Evolutionary conservation across 2,888 invertebrate genomes (phyloP).

Genomic region (Caenorhabditis sp.): DNA sequence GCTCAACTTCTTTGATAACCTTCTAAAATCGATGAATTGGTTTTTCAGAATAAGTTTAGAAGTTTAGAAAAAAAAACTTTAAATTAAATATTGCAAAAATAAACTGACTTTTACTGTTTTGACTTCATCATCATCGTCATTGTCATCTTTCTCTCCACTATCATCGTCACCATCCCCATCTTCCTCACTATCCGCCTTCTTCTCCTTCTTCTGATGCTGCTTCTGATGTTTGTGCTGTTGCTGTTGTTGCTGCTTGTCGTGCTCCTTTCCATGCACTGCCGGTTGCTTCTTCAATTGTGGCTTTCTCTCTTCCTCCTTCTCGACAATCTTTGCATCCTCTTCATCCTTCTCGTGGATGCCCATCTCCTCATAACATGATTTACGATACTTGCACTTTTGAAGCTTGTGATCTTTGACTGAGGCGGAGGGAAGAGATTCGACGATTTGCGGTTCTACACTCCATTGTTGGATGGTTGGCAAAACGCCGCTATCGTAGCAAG

Average conservation of each 20-base stretch:
- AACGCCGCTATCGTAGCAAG: slow-evolving; percentile 58
- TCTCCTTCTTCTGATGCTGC: slow-evolving; percentile 28
- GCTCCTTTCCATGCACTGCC: not conserved
- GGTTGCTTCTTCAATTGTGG: slow-evolving; percentile 16
- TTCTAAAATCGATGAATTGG: too few species aligned
- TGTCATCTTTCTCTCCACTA: slow-evolving; percentile 21
- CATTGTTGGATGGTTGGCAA: slow-evolving; percentile 31
- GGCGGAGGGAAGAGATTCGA: slow-evolving; percentile 22
- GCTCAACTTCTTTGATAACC: not conserved
- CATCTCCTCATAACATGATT: slow-evolving; percentile 33
- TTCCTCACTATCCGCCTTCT: slow-evolving; percentile 23
- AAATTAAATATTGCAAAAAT: slow-evolving; percentile 29
- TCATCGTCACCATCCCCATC: slow-evolving; percentile 19
- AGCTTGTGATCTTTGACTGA: slow-evolving; percentile 14
- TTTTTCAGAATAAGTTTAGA: slow-evolving; percentile 11
- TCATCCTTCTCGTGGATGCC: slow-evolving; percentile 29
- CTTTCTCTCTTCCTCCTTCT: slow-evolving; percentile 25
- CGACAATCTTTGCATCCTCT: slow-evolving; percentile 4
- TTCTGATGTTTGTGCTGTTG: slow-evolving; percentile 16
- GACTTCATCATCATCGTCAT: slow-evolving; percentile 11
- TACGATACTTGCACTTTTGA: slow-evolving; percentile 50
- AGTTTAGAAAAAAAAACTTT: too few species aligned
- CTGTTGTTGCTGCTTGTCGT: slow-evolving; percentile 6
- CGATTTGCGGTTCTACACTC: slow-evolving; percentile 16
- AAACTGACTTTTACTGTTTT: slow-evolving; percentile 3